phyloP scores from a whole-genome alignment of 2,888 invertebrate species.

The Mythimna lalbum region DNA sequence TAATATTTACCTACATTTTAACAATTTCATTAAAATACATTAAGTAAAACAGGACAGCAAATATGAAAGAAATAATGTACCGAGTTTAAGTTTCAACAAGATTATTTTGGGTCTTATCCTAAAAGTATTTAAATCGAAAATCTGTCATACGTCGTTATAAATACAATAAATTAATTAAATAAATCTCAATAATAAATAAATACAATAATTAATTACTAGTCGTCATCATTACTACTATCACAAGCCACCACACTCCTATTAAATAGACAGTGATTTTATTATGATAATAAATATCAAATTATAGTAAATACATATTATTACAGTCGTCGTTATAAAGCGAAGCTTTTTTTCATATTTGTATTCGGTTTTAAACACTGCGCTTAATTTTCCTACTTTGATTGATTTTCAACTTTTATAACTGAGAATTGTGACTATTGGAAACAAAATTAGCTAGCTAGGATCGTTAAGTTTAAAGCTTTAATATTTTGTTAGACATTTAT shows the following conservation, averaged over 20 bases:
- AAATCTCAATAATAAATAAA: constrained; percentile 60
- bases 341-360: constrained; percentile 80
- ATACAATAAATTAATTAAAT: constrained; percentile 57
- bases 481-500: constrained; percentile 24
- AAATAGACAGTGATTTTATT: constrained; percentile 81
- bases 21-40: constrained; percentile 56
- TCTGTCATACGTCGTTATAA: constrained; percentile 46
- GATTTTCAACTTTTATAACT: constrained; percentile 61
- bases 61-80: constrained; percentile 45
- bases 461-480: constrained; percentile 30
- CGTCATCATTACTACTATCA: constrained; percentile 82
- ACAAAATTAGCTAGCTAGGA: constrained; percentile 34
- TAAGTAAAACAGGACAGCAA: constrained; percentile 45
- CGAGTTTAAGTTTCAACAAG: constrained; percentile 50
- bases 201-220: constrained; percentile 67
- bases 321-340: constrained; percentile 87
- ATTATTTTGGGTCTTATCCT: constrained; percentile 54
- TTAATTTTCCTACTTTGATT: constrained; percentile 74
- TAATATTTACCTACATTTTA: constrained; percentile 63
- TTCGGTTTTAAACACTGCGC: constrained; percentile 78
- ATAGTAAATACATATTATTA: constrained; percentile 68
- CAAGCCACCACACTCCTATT: constrained; percentile 88
- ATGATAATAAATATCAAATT: constrained; percentile 72
- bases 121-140: constrained; percentile 50
- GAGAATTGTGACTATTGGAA: constrained; percentile 70